These are phyloP conservation scores for Vannuccia rotundouncinata DNA, from an alignment of 2,888 invertebrate genomes.

Conservation along the genomic window DNA sequence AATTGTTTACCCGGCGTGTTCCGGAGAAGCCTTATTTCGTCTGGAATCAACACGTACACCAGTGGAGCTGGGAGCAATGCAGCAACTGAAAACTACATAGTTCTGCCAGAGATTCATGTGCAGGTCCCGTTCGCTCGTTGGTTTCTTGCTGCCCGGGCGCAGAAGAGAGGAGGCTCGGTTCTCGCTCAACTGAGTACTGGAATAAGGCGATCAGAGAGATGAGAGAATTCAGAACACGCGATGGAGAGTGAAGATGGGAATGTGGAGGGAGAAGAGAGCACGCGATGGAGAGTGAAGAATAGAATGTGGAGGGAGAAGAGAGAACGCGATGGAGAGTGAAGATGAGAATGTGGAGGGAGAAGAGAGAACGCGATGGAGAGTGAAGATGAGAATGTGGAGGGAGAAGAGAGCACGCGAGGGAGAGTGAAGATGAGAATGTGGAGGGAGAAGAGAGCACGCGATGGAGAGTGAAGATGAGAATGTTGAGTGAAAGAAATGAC, in stretches of 20 bases:
- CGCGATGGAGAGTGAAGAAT: neutral
- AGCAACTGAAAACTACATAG: slow-evolving; percentile 89
- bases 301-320: no score
- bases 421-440: no score
- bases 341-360: no score
- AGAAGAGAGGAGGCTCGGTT: slow-evolving; percentile 81
- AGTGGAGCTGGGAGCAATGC: slow-evolving; percentile 78
- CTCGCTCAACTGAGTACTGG: slow-evolving; percentile 59
- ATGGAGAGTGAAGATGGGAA: no score
- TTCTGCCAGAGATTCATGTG: slow-evolving; percentile 96
- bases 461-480: no score
- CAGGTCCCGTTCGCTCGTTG: slow-evolving; percentile 82
- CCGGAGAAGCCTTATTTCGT: slow-evolving; percentile 11
- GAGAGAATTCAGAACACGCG: no score
- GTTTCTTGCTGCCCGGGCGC: slow-evolving; percentile 70
- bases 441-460: no score
- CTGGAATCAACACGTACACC: slow-evolving; percentile 13
- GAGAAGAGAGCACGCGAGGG: no score
- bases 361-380: no score
- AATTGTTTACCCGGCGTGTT: neutral
- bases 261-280: neutral
- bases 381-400: no score
- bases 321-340: no score
- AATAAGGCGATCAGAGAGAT: slow-evolving; percentile 61
- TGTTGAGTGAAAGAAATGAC: no score